phyloP scores from a whole-genome alignment of 2,797 vertebrate species.

The Rhinichthys osculus region DNA sequence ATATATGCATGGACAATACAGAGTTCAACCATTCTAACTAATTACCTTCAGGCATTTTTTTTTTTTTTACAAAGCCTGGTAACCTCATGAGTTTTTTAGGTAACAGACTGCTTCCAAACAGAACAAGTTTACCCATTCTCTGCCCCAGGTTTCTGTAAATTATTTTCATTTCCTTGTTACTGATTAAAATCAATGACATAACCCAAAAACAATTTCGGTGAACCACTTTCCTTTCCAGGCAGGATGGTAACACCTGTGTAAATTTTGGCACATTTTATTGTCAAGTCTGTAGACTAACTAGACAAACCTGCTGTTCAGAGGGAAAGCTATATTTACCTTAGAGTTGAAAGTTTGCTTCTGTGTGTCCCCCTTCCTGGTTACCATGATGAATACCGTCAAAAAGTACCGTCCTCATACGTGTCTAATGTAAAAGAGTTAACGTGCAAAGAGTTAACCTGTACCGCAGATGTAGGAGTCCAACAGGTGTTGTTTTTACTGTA shows the following conservation, averaged over 20 bases:
- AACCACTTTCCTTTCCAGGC: constrained; percentile 39
- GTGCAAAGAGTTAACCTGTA: not conserved
- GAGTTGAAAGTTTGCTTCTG: constrained; percentile 44
- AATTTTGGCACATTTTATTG: constrained; percentile 44
- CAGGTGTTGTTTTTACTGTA: constrained; percentile 43
- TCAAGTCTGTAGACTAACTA: constrained; percentile 45
- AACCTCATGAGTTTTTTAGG: not conserved
- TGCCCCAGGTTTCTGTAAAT: not conserved
- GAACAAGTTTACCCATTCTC: not conserved
- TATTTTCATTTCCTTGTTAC: not conserved
- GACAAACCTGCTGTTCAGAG: constrained; percentile 56
- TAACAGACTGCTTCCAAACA: not conserved
- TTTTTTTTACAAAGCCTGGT: not conserved
- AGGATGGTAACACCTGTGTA: constrained; percentile 39
- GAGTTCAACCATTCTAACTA: not conserved
- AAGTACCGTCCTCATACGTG: not conserved
- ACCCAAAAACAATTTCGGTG: not conserved
- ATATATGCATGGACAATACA: constrained; percentile 2
- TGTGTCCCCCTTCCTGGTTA: constrained; percentile 41
- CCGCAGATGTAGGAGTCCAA: constrained; percentile 15
- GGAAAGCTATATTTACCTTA: constrained; percentile 59
- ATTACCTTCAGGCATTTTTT: not conserved
- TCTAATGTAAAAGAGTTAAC: not conserved
- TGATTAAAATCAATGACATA: not conserved
- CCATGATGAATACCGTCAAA: constrained; percentile 32